Base-by-base conservation (phyloP, 2,113 vertebrate genomes). In the Coptodon bakossiorum region DNA sequence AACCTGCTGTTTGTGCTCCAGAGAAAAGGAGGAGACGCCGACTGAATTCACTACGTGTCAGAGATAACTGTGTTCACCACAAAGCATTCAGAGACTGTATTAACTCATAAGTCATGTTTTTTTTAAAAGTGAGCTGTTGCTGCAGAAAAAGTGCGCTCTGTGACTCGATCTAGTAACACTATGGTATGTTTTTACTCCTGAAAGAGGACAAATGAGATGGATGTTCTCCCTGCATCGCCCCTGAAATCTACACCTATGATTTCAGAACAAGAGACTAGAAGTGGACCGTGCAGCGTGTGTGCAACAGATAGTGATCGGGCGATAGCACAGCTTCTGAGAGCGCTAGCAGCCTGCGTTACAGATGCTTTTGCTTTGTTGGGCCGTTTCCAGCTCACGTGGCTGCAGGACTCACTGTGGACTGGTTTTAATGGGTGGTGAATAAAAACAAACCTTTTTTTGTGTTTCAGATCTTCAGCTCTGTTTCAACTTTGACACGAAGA, bases 401-500 rank as follows among this genome's bases (percentile, higher is more conserved):
- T 76, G 71, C 71, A 31, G 71, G 71, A 50, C 43, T 78, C 16
- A 50, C 71, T 45, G 13, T 1, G 13, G 5, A 45, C 22, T 50
- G 71, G 43, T 19, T 76, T 12, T 48, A 76, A 10, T 19, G 71
- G 71, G 43, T 17, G 3, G 9, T 76, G 14, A 79, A 27, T 57
- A 24, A 73, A 50, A 76, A 2, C 12, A 12, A 29, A 24, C 31
- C n/a, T 50, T 87, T 19, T 73, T 52, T n/a, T 91, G 31, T 91
- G 17, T 93, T 95, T 57, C 92, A 99, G 98, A 96, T 83, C 91
- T 96, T 10, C 95, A 91, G 0, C 88, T 95, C 56, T 89, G 97
- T 80, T 99, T 99, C 96, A 99, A 98, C 93, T 95, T 99, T 4
- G 97, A 99, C 95, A 97, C 95, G 4, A 97, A 95, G 94, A 97